Evolutionary conservation across 2,113 vertebrate genomes (phyloP).

Genomic region (Cepphus grylle): DNA sequence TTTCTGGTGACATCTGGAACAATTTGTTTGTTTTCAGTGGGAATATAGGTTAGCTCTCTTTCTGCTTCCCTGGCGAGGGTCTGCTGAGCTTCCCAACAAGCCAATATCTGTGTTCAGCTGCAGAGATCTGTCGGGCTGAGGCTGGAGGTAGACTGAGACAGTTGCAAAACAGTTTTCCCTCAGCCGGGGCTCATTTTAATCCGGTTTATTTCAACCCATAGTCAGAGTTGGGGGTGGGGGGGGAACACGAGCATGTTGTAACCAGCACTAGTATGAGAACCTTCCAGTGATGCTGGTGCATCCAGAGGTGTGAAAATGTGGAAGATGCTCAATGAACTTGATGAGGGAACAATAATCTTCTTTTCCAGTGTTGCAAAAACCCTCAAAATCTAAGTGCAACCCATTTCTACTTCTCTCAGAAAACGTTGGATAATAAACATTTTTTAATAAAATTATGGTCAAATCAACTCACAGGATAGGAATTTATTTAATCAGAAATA

Average conservation of each 20-base stretch:
- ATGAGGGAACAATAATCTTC: not conserved
- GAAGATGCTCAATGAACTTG: not conserved
- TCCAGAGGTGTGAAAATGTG: not conserved
- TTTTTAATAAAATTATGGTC: not conserved
- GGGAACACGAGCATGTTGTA: not conserved
- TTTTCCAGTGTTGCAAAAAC: not conserved
- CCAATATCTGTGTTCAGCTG: not conserved
- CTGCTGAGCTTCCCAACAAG: not conserved
- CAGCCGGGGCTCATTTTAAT: not conserved
- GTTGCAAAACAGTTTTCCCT: not conserved
- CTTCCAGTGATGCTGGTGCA: not conserved
- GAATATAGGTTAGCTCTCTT: not conserved
- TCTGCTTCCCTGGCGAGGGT: not conserved
- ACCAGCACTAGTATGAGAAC: not conserved
- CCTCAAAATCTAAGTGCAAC: not conserved
- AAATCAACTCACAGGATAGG: not conserved
- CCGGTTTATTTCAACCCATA: not conserved
- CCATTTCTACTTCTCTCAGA: not conserved
- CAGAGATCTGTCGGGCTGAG: not conserved
- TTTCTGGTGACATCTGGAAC: not conserved
- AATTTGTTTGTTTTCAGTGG: not conserved
- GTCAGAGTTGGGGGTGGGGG: not conserved
- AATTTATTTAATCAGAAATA: not conserved
- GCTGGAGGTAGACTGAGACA: not conserved
- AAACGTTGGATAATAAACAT: not conserved